A percentile compares a stretch with the other conserved stretches of the same genome.
phyloP scores from a whole-genome alignment of 2,113 vertebrate species.

The Rhinoptilus africanus region DNA sequence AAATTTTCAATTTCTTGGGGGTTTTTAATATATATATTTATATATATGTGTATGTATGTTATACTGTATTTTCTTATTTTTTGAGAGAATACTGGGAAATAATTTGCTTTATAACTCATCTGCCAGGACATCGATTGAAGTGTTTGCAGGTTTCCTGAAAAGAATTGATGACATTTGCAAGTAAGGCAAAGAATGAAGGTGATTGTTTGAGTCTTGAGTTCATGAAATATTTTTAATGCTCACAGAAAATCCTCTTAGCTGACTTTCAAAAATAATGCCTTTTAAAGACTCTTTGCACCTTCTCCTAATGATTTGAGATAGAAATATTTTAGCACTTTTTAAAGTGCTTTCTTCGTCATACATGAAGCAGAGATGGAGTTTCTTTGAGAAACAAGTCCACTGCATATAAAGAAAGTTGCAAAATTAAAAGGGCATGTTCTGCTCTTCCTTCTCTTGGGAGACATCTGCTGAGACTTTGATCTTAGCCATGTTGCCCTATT shows the following conservation, averaged over 20 bases:
- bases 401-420: neutral
- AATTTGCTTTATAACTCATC: neutral
- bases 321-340: conserved; percentile 1
- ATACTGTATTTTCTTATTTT: neutral
- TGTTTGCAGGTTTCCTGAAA: neutral
- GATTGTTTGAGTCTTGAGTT: neutral
- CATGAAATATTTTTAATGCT: neutral
- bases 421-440: neutral
- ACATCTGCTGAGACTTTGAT: conserved; percentile 7
- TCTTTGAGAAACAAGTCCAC: neutral
- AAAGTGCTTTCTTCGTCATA: neutral
- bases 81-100: neutral
- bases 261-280: neutral
- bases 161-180: neutral
- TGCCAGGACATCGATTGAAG: neutral
- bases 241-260: neutral
- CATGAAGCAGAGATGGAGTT: neutral
- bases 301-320: neutral
- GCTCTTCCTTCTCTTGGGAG: neutral
- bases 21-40: no score
- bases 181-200: neutral
- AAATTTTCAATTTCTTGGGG: neutral
- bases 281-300: neutral
- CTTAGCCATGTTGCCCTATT: neutral
- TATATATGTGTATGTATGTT: neutral